Conservation (phyloP, 1,140 invertebrate genomes). For the Plectrocnemia conspersa region DNA sequence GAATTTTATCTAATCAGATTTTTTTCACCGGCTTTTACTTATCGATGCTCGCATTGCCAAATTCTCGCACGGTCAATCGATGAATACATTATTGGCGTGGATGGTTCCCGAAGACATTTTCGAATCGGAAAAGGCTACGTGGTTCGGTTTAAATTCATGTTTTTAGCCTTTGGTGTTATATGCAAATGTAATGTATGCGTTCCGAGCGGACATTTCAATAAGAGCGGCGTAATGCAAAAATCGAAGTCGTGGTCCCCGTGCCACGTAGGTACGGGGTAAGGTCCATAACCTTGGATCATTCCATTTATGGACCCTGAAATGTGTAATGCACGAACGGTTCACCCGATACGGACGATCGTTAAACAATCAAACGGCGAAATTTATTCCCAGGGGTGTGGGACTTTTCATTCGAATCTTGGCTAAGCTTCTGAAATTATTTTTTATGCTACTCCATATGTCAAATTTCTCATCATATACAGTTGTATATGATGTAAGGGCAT, state of each 20-base stretch:
- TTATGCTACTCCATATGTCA: too few relatives aligned
- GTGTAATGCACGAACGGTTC: conserved; percentile 12
- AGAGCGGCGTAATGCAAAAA: conserved; percentile 20
- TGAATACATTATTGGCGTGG: too few relatives aligned
- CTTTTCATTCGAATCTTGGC: too few relatives aligned
- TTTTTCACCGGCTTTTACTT: too few relatives aligned
- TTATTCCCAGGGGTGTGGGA: background rate
- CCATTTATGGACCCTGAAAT: conserved; percentile 21
- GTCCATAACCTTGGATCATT: background rate
- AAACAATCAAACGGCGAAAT: background rate
- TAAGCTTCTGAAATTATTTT: too few relatives aligned
- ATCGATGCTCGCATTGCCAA: too few relatives aligned
- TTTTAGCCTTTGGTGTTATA: conserved; percentile 30
- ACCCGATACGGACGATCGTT: background rate
- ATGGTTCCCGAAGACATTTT: background rate
- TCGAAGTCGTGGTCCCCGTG: conserved; percentile 19
- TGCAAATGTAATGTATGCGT: conserved; percentile 28
- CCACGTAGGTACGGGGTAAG: conserved; percentile 5
- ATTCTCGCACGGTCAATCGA: too few relatives aligned
- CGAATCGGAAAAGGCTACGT: conserved; percentile 8
- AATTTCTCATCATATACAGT: too few relatives aligned
- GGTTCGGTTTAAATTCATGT: conserved; percentile 27
- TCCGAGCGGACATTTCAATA: conserved; percentile 27
- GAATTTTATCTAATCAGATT: too few relatives aligned
- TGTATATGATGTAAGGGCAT: too few relatives aligned